phyloP scores from a whole-genome alignment of 2,113 vertebrate species.

The Eudyptes chrysolophus region DNA sequence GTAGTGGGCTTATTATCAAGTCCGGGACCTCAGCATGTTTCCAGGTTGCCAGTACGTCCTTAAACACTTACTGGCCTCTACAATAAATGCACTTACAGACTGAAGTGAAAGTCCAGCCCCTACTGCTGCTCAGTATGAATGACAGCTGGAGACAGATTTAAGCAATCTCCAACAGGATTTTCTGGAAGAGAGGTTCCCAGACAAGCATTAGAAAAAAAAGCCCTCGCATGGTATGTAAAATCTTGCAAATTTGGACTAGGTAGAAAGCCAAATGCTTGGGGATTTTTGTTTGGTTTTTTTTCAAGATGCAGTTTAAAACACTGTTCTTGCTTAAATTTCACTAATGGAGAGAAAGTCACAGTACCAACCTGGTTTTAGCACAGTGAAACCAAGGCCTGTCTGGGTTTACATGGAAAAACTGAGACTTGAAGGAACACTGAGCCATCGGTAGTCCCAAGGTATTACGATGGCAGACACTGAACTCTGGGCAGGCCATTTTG shows the following conservation, averaged over 20 bases:
- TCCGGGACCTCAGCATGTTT: background rate
- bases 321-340: background rate
- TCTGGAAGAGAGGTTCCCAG: background rate
- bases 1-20: background rate
- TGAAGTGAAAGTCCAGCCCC: background rate
- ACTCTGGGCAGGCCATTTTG: background rate
- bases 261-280: background rate
- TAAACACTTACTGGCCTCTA: background rate
- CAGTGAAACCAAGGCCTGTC: background rate
- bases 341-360: background rate
- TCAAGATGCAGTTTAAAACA: background rate
- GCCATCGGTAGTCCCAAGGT: background rate
- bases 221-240: background rate
- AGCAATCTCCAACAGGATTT: background rate
- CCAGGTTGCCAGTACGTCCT: background rate
- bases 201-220: background rate
- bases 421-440: background rate
- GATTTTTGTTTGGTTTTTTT: background rate
- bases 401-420: constrained; percentile 17
- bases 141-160: background rate
- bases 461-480: background rate
- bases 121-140: background rate
- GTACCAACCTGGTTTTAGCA: background rate
- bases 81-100: background rate
- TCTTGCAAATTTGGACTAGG: background rate